phyloP scores from a whole-genome alignment of 1,140 invertebrate species.

The Scaptomyza graminum region DNA sequence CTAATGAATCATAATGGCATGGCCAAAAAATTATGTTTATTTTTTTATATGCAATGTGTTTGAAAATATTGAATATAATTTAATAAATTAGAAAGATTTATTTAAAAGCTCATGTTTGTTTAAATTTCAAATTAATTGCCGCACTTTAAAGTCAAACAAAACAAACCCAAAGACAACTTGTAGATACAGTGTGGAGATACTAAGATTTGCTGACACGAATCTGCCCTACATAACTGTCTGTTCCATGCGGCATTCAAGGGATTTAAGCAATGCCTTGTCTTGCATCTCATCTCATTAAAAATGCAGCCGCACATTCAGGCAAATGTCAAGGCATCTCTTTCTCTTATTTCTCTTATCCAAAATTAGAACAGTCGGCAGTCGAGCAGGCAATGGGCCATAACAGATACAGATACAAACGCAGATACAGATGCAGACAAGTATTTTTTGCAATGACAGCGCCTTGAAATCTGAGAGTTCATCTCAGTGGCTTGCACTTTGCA shows the following conservation, averaged over 20 bases:
- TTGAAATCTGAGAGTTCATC: constrained; percentile 30
- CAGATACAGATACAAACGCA: constrained; percentile 6
- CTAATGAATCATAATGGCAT: constrained; percentile 16
- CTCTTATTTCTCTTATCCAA: constrained; percentile 12
- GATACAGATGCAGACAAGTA: not conserved
- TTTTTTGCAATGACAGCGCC: constrained; percentile 17
- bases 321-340: constrained; percentile 49
- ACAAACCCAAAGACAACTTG: not conserved
- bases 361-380: constrained; percentile 28
- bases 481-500: constrained; percentile 8
- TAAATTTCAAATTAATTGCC: not conserved
- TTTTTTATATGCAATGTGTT: not conserved
- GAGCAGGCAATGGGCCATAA: constrained; percentile 12
- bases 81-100: not conserved
- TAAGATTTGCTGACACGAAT: constrained; percentile 5
- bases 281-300: constrained; percentile 26
- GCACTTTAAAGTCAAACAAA: not conserved
- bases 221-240: constrained; percentile 13
- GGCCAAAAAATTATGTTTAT: constrained; percentile 14
- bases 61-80: not conserved
- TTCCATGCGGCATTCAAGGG: constrained; percentile 3
- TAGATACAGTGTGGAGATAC: constrained; percentile 7
- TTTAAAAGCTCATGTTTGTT: not conserved
- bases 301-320: constrained; percentile 24
- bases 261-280: constrained; percentile 19